Evolutionary conservation across 2,113 vertebrate species (phyloP).

Genomic region (Balaenoptera acutorostrata): DNA sequence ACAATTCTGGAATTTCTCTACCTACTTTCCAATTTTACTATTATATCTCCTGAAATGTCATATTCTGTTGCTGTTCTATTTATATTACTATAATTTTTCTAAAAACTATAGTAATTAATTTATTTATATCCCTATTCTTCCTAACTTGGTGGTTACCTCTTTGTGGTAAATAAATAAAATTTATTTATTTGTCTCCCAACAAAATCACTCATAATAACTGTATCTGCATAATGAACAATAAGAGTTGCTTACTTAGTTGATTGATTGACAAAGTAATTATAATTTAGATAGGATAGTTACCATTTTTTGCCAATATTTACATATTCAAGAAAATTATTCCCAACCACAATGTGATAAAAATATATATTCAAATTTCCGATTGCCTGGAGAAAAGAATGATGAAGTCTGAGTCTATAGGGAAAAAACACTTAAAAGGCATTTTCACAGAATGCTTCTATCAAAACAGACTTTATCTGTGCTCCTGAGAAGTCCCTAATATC

Average conservation of each 20-base stretch:
- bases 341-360: background rate
- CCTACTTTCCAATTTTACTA: background rate
- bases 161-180: background rate
- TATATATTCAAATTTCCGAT: background rate
- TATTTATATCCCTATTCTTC: background rate
- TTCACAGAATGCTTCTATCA: background rate
- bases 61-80: background rate
- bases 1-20: background rate
- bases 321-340: slow-evolving; percentile 2
- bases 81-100: background rate
- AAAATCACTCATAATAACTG: background rate
- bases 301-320: background rate
- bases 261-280: background rate
- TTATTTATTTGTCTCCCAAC: background rate
- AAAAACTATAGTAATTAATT: too few relatives aligned
- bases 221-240: background rate
- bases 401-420: background rate
- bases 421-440: background rate
- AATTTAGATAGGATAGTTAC: background rate
- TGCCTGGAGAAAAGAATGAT: background rate
- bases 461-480: background rate
- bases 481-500: background rate
- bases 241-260: background rate
- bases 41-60: background rate
- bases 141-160: background rate